Conservation (phyloP, 1,140 invertebrate genomes). For the Drosophila insularis region DNA sequence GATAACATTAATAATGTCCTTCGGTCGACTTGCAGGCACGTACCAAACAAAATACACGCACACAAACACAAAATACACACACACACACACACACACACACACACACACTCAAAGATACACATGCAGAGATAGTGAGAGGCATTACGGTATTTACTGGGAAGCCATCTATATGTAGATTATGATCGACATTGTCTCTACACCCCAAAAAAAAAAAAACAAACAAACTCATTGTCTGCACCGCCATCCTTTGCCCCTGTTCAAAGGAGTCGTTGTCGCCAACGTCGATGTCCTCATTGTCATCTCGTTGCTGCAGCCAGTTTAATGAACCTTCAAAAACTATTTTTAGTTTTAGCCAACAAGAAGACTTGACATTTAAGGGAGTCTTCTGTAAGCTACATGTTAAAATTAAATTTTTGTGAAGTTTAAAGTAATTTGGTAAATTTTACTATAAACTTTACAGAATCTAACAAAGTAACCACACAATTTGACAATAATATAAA, state of each 20-base stretch:
- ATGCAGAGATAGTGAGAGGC: conserved; percentile 2
- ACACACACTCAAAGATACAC: conserved; percentile 4
- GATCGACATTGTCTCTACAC: conserved; percentile 48
- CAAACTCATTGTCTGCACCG: not conserved
- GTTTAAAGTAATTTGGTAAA: not conserved
- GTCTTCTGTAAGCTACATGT: not conserved
- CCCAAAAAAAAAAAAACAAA: too few species aligned
- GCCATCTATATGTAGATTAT: conserved; percentile 49
- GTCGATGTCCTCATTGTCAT: conserved; percentile 1
- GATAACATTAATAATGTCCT: conserved; percentile 49
- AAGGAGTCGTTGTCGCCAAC: conserved; percentile 18
- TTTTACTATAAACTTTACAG: not conserved
- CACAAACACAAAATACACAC: not conserved
- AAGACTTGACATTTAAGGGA: not conserved
- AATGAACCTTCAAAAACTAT: conserved; percentile 46
- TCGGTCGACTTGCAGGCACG: conserved; percentile 46
- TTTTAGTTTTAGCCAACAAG: conserved; percentile 26
- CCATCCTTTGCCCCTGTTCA: not conserved
- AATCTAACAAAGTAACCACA: not conserved
- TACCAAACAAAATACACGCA: conserved; percentile 32
- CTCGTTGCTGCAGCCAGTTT: conserved; percentile 31
- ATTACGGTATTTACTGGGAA: conserved; percentile 32
- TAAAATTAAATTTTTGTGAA: not conserved
- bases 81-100: conserved; percentile 8
- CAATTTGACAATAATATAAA: too few species aligned